Evolutionary conservation across 23 tunicate species (phyloP), one percentile per base, ranked within the genome.

Genomic region (Halocynthia aurantium): DNA sequence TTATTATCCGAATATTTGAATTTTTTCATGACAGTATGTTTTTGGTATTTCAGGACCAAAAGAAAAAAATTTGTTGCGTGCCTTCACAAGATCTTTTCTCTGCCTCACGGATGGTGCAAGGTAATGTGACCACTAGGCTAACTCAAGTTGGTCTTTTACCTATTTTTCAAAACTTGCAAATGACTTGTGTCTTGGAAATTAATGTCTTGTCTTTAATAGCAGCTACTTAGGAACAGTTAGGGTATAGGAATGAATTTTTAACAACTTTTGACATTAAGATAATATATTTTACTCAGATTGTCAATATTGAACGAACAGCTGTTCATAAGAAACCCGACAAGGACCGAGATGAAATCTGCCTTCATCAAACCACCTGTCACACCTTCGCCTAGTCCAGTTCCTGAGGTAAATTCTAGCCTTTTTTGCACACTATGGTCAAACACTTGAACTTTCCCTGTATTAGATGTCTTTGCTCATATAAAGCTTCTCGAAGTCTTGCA

Each of bases 251-350:
- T 31, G 44, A n/a, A 31, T 31, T 31, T 1, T 31, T 17, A 58
- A 13, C 4, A 1, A 1, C 64, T 58, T 13, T 13, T 58, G 64
- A 58, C 64, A 58, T 58, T 0, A 31, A 31, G 4, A 31, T 0
- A 31, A 31, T n/a, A 31, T 31, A 31, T 31, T 4, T 31, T 31
- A 31, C 44, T 31, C 4, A 87, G 95, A 11, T 73, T 88, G 58
- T 19, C 81, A 50, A 88, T 88, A 10, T 68, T 88, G 77, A 88
- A 88, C 69, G 95, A 88, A 57, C 84, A 88, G 49, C 77, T 83
- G 65, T 73, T 73, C 69, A 61, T 88, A 20, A 80, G 95, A 18
- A 88, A 88, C 55, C 77, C 81, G 12, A 83, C 80, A 7, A 21
- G 72, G 7, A 52, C 57, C 13, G 95, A 88, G 53, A 18, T 62